A percentile compares a stretch with the other conserved stretches of the same genome.
Evolutionary conservation across 2,888 invertebrate genomes (phyloP).

Genomic region (Hyposoter dolosus): DNA sequence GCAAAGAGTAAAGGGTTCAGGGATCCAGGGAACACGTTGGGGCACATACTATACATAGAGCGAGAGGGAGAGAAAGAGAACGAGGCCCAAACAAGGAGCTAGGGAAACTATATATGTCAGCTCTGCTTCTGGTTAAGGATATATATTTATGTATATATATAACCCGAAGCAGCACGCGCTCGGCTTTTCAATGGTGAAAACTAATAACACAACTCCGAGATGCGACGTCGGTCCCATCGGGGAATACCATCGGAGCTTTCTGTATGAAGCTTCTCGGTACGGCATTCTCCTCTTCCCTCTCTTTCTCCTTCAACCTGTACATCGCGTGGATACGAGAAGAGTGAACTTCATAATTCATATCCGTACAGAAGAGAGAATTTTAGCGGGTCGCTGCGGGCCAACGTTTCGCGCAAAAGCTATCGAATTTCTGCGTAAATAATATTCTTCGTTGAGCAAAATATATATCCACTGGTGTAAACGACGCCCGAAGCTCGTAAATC

Average conservation of each 20-base stretch:
- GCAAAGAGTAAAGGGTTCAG: constrained; percentile 59
- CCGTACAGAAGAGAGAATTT: constrained; percentile 63
- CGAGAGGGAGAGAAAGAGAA: constrained; percentile 15
- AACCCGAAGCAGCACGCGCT: constrained; percentile 58
- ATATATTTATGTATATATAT: constrained; percentile 29
- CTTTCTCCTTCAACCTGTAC: background rate
- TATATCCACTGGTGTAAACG: constrained; percentile 57
- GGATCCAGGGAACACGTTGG: constrained; percentile 63
- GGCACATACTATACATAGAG: constrained; percentile 2
- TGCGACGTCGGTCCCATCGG: constrained; percentile 69
- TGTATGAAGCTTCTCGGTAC: constrained; percentile 29
- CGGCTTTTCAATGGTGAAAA: constrained; percentile 71
- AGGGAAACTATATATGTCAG: constrained; percentile 55
- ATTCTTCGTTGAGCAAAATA: constrained; percentile 56
- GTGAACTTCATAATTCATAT: constrained; percentile 72
- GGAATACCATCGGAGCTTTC: constrained; percentile 58
- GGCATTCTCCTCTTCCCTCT: constrained; percentile 1
- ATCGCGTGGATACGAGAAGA: constrained; percentile 18
- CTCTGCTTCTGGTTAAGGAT: background rate
- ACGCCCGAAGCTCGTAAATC: constrained; percentile 60
- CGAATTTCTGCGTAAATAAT: constrained; percentile 67
- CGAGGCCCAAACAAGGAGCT: constrained; percentile 16
- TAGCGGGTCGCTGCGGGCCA: constrained; percentile 49
- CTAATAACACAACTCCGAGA: constrained; percentile 71
- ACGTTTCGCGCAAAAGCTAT: constrained; percentile 40